Conservation (phyloP, 2,888 invertebrate species). For the Drosophila dives region DNA sequence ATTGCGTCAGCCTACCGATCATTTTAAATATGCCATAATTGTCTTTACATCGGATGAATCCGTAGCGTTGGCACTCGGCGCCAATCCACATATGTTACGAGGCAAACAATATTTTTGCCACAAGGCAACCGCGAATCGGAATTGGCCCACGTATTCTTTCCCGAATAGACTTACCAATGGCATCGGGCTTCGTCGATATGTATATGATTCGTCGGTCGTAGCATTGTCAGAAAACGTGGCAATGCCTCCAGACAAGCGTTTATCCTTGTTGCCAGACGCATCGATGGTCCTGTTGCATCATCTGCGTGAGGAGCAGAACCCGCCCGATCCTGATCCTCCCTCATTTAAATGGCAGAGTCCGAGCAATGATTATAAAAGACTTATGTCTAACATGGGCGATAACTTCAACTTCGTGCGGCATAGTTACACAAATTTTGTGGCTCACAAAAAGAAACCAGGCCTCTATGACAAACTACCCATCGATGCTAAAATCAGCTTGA, state of each 20-base stretch:
- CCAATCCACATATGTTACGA: constrained; percentile 33
- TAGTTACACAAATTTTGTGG: constrained; percentile 41
- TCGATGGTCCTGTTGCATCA: constrained; percentile 9
- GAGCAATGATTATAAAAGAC: background rate
- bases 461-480: constrained; percentile 19
- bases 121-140: background rate
- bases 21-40: constrained; percentile 26
- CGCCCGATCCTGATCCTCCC: background rate
- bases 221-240: too few relatives aligned
- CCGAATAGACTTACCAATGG: background rate
- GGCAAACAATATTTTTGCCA: constrained; percentile 19
- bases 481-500: constrained; percentile 11
- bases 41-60: background rate
- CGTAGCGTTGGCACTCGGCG: background rate
- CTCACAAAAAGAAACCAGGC: constrained; percentile 11
- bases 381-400: constrained; percentile 8
- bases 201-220: constrained; percentile 1
- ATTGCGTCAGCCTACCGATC: constrained; percentile 14
- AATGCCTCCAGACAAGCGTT: background rate
- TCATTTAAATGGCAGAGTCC: background rate
- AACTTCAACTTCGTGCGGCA: constrained; percentile 31
- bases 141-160: background rate
- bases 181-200: constrained; percentile 1
- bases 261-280: constrained; percentile 4
- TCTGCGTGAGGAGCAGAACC: background rate